Conservation (phyloP, 2,113 vertebrate species). For the Pomatorhinus ruficollis region DNA sequence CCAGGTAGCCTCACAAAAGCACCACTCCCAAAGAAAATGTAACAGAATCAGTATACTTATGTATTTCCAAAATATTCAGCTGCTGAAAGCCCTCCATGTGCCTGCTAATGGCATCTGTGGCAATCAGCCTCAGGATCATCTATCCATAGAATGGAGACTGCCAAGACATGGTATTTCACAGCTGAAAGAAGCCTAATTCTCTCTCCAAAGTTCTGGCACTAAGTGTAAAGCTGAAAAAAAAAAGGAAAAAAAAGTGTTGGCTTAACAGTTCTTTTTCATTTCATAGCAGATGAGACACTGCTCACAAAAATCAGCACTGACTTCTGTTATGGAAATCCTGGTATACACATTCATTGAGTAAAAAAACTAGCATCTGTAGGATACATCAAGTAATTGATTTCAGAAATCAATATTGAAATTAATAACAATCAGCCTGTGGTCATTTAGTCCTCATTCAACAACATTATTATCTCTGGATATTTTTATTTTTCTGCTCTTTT, state of each 20-base stretch:
- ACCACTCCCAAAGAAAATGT: neutral
- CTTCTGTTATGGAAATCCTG: neutral
- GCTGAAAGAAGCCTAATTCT: neutral
- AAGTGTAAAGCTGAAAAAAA: neutral
- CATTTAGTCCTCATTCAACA: neutral
- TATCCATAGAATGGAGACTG: neutral
- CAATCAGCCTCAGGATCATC: neutral
- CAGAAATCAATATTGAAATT: neutral
- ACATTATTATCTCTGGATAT: neutral
- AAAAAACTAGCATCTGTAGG: neutral
- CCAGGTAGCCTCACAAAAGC: neutral
- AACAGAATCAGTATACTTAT: neutral
- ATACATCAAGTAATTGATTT: neutral
- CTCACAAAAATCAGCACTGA: neutral
- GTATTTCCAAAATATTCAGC: neutral
- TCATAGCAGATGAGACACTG: neutral
- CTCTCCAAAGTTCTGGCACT: neutral
- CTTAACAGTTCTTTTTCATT: neutral
- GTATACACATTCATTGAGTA: neutral
- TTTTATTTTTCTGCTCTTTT: neutral
- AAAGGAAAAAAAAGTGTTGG: neutral
- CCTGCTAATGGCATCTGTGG: neutral
- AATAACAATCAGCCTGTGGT: neutral
- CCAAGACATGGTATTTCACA: neutral
- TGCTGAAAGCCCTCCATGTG: neutral